Evolutionary conservation across 92 coral and sea anemone genomes (phyloP).

Genomic region (Muricea muricata): DNA sequence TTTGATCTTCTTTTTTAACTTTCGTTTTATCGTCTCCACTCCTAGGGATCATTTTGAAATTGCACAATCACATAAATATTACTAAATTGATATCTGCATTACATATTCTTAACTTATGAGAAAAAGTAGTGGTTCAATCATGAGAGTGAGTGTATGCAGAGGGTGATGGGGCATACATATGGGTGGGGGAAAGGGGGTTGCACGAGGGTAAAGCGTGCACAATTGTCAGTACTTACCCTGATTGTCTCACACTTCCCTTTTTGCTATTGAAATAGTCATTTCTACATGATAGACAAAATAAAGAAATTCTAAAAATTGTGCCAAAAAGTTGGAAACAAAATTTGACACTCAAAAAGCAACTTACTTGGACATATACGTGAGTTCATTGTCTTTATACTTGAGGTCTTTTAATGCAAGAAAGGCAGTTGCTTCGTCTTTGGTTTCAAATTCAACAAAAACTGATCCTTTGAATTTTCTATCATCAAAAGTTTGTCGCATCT

Average conservation of each 20-base stretch:
- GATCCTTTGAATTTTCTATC: slow-evolving; percentile 88
- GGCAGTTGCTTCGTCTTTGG: slow-evolving; percentile 79
- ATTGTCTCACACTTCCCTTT: slow-evolving; percentile 42
- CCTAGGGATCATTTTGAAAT: neutral
- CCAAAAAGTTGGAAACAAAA: too few species aligned
- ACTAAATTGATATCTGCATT: too few species aligned
- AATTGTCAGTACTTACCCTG: neutral
- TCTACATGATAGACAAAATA: slow-evolving; percentile 41
- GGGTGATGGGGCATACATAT: too few species aligned
- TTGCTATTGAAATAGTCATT: slow-evolving; percentile 78
- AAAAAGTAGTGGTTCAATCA: too few species aligned
- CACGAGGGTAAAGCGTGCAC: too few species aligned
- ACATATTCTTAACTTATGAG: too few species aligned
- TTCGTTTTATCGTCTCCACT: neutral
- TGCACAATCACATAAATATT: neutral
- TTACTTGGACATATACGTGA: slow-evolving; percentile 81
- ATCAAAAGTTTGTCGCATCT: slow-evolving; percentile 67
- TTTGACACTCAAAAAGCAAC: neutral
- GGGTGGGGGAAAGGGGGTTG: too few species aligned
- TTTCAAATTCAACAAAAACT: slow-evolving; percentile 87
- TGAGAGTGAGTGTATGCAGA: too few species aligned
- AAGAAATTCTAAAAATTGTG: neutral
- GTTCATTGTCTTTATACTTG: slow-evolving; percentile 76
- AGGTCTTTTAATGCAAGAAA: slow-evolving; percentile 68
- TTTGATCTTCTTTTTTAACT: neutral